Conservation (phyloP, 1,140 invertebrate genomes). For the Tetranychus urticae region DNA sequence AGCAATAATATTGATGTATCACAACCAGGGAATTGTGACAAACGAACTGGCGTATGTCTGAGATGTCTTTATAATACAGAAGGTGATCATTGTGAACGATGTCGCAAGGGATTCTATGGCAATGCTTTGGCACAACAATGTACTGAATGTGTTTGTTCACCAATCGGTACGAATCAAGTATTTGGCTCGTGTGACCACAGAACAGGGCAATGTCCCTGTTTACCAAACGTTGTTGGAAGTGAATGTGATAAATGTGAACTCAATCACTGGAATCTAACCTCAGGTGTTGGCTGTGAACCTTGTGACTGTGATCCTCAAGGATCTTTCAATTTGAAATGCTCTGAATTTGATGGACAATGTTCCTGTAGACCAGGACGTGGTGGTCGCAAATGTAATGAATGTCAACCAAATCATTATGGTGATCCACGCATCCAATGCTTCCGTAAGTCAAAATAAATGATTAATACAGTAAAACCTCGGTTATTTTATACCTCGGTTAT, state of each 20-base stretch:
- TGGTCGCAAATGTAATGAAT: constrained; percentile 78
- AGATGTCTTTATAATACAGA: constrained; percentile 84
- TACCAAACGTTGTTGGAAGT: constrained; percentile 60
- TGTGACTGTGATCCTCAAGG: constrained; percentile 79
- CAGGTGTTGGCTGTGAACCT: constrained; percentile 63
- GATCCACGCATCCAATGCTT: constrained; percentile 52
- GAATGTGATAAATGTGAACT: constrained; percentile 56
- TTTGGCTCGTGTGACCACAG: constrained; percentile 45
- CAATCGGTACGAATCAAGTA: constrained; percentile 42
- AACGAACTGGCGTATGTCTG: constrained; percentile 64
- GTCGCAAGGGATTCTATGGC: constrained; percentile 43
- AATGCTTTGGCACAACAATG: constrained; percentile 58
- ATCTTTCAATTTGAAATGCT: constrained; percentile 3
- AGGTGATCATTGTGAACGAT: constrained; percentile 77
- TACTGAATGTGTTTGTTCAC: constrained; percentile 62
- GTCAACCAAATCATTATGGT: constrained; percentile 76
- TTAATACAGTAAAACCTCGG: too few relatives aligned
- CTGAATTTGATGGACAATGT: constrained; percentile 59
- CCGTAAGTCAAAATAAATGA: constrained; percentile 17
- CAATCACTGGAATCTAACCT: constrained; percentile 79
- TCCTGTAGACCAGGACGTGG: constrained; percentile 72
- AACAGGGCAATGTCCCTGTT: constrained; percentile 69
- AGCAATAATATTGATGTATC: constrained; percentile 75
- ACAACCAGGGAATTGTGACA: constrained; percentile 66
- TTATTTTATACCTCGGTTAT: too few relatives aligned